phyloP scores from a whole-genome alignment of 2,113 vertebrate species.

The Tauraco erythrolophus region DNA sequence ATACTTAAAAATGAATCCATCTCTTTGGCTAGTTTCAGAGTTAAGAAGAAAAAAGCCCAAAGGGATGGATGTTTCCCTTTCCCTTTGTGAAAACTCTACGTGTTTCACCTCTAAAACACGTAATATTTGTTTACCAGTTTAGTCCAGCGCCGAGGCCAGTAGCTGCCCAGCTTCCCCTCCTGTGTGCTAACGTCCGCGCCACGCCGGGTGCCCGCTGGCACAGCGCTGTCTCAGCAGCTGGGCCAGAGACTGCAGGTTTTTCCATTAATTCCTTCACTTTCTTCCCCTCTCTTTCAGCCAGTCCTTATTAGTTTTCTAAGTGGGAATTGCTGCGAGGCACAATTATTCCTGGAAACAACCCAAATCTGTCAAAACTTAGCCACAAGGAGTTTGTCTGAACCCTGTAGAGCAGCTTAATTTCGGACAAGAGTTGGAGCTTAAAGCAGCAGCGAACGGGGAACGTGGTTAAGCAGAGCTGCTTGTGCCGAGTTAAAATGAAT shows the following conservation, averaged over 20 bases:
- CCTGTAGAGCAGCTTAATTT: background rate
- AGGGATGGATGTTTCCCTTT: background rate
- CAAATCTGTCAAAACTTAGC: conserved; percentile 41
- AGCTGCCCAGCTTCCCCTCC: background rate
- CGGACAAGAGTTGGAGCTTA: background rate
- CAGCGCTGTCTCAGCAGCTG: background rate
- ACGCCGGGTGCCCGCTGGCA: rapidly evolving
- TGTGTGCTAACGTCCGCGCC: rapidly evolving
- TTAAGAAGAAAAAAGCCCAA: background rate
- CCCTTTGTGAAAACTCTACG: background rate
- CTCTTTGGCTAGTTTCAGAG: background rate
- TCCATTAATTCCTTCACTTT: background rate
- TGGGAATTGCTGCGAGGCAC: background rate
- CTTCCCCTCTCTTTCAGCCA: background rate
- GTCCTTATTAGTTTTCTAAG: background rate
- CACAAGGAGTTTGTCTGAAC: background rate
- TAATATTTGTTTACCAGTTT: background rate
- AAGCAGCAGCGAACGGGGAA: background rate
- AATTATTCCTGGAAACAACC: background rate
- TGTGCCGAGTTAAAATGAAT: background rate
- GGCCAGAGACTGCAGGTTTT: background rate
- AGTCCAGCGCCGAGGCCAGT: background rate
- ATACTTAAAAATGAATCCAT: background rate
- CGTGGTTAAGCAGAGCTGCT: background rate
- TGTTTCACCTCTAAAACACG: background rate